phyloP scores from a whole-genome alignment of 2,113 vertebrate genomes.

The Bubalus kerabau region DNA sequence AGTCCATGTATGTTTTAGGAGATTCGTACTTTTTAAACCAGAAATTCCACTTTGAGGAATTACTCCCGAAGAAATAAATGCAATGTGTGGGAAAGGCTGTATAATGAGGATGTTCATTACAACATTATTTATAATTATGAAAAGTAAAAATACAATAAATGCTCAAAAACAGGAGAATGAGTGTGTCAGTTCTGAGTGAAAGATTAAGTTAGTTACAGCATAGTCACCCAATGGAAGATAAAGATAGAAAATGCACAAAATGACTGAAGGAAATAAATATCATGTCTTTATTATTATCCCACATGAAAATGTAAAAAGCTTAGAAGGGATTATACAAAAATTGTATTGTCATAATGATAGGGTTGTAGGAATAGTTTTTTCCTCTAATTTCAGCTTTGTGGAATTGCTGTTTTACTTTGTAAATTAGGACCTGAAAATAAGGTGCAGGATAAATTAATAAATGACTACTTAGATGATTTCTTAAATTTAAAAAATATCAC shows the following conservation, averaged over 20 bases:
- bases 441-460: background rate
- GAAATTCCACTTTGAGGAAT: background rate
- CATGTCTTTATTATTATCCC: background rate
- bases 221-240: background rate
- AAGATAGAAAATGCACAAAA: background rate
- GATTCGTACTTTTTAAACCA: background rate
- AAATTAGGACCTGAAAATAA: conserved; percentile 19
- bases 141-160: conserved; percentile 16
- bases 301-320: background rate
- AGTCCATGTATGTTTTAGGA: background rate
- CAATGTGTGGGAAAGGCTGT: background rate
- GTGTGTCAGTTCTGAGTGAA: background rate
- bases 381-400: background rate
- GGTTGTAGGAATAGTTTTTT: background rate
- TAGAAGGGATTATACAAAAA: background rate
- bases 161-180: background rate
- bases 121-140: background rate
- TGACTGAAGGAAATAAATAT: background rate
- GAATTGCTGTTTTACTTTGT: conserved; percentile 19
- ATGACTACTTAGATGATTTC: background rate
- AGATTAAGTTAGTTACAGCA: background rate
- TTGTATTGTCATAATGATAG: background rate
- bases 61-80: conserved; percentile 10
- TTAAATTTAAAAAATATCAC: background rate
- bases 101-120: background rate